These are phyloP conservation scores for Cerceris ruficornis DNA, from an alignment of 2,888 invertebrate species.

Conservation along the genomic window DNA sequence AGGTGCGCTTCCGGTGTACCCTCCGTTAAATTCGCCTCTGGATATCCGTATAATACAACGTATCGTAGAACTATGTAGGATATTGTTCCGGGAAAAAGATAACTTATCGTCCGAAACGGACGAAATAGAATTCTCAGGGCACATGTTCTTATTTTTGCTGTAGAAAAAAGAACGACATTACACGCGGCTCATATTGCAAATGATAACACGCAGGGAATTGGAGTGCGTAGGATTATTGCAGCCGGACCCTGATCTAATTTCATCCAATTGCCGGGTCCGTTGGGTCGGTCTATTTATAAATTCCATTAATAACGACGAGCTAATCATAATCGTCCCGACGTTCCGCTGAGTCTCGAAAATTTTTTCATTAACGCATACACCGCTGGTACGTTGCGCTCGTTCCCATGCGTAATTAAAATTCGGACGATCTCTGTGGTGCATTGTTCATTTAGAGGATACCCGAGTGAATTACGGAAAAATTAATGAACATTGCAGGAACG, in stretches of 20 bases:
- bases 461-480: too few relatives aligned
- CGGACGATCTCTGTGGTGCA: too few relatives aligned
- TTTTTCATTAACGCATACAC: neutral
- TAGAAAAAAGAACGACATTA: neutral
- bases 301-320: slow-evolving; percentile 25
- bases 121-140: neutral
- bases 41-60: neutral
- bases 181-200: neutral
- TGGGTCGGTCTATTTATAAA: slow-evolving; percentile 47
- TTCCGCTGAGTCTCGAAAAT: slow-evolving; percentile 3
- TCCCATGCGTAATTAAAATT: neutral
- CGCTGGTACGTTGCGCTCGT: neutral
- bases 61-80: neutral
- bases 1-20: neutral
- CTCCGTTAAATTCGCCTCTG: neutral
- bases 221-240: slow-evolving; percentile 21
- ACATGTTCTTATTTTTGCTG: neutral
- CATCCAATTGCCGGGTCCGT: slow-evolving; percentile 42
- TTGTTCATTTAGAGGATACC: too few relatives aligned
- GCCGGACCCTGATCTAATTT: slow-evolving; percentile 45
- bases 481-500: too few relatives aligned
- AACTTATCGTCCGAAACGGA: neutral
- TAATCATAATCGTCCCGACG: slow-evolving; percentile 25
- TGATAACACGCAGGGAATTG: slow-evolving; percentile 17
- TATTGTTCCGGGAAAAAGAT: neutral